Conservation (phyloP, 2,797 vertebrate species). For the Micropoecilia bifurca region DNA sequence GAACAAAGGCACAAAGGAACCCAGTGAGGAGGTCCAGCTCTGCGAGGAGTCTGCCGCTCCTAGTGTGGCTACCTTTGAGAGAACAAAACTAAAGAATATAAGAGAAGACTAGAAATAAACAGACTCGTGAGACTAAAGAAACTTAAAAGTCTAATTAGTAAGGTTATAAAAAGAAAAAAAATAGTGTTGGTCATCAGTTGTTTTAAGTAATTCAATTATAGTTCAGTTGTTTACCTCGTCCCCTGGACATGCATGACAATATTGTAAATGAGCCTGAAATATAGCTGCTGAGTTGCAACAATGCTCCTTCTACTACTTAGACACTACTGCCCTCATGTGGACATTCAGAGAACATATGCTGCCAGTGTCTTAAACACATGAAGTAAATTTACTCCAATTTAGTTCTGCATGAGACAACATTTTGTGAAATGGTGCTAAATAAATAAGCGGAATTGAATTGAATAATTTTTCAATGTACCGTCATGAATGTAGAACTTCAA, state of each 20-base stretch:
- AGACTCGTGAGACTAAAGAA: slow-evolving; percentile 8
- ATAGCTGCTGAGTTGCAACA: too few species aligned
- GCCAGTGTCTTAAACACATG: too few species aligned
- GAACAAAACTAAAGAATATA: slow-evolving; percentile 37
- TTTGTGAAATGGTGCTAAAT: background rate
- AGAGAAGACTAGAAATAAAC: slow-evolving; percentile 42
- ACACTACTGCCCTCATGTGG: slow-evolving; percentile 76
- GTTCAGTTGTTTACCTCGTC: background rate
- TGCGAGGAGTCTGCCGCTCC: slow-evolving; percentile 58
- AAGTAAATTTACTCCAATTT: background rate
- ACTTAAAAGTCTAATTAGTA: slow-evolving; percentile 12
- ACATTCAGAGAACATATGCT: slow-evolving; percentile 4
- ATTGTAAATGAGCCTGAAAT: background rate
- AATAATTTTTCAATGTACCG: background rate
- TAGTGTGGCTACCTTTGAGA: slow-evolving; percentile 47
- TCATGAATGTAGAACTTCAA: background rate
- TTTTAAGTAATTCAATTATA: background rate
- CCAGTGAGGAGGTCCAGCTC: slow-evolving; percentile 61
- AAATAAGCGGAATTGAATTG: background rate
- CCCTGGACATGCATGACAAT: background rate
- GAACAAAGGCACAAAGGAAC: slow-evolving; percentile 71
- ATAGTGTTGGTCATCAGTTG: background rate
- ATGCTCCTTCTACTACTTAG: slow-evolving; percentile 40
- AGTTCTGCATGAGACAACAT: background rate
- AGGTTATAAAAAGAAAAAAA: background rate